Evolutionary conservation across 2,113 vertebrate genomes (phyloP).

Genomic region (Alectura lathami): DNA sequence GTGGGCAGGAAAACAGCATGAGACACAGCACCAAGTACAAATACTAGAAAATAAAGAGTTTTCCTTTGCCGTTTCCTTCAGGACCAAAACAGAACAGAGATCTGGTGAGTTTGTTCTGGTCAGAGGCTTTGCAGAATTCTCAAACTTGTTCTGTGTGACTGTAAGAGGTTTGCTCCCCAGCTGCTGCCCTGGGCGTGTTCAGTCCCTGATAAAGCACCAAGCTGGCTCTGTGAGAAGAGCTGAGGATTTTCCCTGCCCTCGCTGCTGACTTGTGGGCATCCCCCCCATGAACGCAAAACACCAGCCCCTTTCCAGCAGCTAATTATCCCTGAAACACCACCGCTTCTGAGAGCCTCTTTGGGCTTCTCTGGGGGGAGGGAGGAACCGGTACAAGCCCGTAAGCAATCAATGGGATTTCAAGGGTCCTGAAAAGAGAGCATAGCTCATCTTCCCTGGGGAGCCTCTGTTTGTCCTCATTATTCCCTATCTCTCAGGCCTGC

Average conservation of each 20-base stretch:
- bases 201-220: background rate
- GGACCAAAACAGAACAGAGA: background rate
- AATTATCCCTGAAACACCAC: background rate
- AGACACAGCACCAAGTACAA: background rate
- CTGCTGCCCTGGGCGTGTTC: background rate
- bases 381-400: background rate
- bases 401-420: background rate
- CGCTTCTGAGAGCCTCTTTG: background rate
- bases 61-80: background rate
- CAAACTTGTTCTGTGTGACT: rapidly evolving
- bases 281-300: background rate
- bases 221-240: background rate
- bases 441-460: background rate
- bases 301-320: background rate
- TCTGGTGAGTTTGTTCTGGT: background rate
- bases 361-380: background rate
- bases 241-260: background rate
- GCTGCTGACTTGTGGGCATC: background rate
- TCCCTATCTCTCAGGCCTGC: background rate
- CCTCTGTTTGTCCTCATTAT: background rate
- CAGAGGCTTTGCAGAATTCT: background rate
- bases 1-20: background rate
- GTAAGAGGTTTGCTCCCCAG: background rate
- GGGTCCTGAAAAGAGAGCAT: background rate
- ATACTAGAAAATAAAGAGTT: background rate